phyloP scores from a whole-genome alignment of 2,888 invertebrate genomes.

The Hypercompe scribonia region DNA sequence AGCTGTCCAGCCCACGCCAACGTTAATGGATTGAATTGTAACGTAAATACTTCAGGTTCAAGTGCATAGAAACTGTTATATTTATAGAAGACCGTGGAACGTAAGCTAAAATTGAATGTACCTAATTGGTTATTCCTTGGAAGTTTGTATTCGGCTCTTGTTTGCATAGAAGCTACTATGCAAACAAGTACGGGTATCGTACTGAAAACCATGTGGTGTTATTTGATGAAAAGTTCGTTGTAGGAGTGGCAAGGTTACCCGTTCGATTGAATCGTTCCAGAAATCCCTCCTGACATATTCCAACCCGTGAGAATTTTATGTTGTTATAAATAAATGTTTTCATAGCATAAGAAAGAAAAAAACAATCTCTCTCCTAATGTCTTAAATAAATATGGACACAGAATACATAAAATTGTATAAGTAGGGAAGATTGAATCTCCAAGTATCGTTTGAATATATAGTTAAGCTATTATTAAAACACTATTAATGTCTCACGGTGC shows the following conservation, averaged over 20 bases:
- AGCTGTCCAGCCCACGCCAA: constrained; percentile 57
- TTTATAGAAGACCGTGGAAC: constrained; percentile 57
- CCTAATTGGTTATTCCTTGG: constrained; percentile 5
- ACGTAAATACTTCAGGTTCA: constrained; percentile 63
- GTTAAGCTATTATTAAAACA: not conserved
- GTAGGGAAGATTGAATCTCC: not conserved
- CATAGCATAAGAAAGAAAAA: too few relatives aligned
- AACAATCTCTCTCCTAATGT: too few relatives aligned
- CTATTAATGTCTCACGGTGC: not conserved
- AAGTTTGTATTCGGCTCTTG: constrained; percentile 26
- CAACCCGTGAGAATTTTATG: too few relatives aligned
- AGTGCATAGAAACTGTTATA: constrained; percentile 57
- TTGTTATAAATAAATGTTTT: too few relatives aligned
- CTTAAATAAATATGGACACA: too few relatives aligned
- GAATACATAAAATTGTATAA: not conserved
- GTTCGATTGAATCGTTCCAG: not conserved
- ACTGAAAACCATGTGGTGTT: not conserved
- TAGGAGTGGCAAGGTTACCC: not conserved
- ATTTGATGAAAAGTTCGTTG: not conserved
- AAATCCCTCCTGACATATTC: too few relatives aligned
- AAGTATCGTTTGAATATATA: not conserved
- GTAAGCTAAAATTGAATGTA: constrained; percentile 28
- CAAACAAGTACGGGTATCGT: not conserved
- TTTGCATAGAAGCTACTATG: not conserved
- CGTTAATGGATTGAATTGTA: constrained; percentile 55